Conservation (phyloP, 2,888 invertebrate species). For the Acrobasis consociella region DNA sequence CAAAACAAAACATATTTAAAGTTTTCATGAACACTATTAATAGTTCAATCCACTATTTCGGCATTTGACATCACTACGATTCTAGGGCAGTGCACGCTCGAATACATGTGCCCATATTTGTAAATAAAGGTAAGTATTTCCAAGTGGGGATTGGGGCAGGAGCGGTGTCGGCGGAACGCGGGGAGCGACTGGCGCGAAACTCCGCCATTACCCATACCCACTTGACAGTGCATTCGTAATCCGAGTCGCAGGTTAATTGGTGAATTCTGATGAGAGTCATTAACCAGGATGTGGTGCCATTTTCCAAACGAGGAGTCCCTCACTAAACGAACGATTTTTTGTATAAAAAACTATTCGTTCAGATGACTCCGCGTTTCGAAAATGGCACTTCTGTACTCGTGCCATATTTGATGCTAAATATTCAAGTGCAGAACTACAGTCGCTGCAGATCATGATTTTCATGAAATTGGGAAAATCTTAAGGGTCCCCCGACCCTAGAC, state of each 20-base stretch:
- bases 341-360: too few relatives aligned
- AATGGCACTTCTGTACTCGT: too few relatives aligned
- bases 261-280: neutral
- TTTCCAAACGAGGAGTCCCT: too few relatives aligned
- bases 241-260: conserved; percentile 14
- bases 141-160: neutral
- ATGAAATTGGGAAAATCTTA: too few relatives aligned
- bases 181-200: conserved; percentile 16
- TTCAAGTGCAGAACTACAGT: too few relatives aligned
- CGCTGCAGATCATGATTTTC: too few relatives aligned
- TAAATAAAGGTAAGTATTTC: conserved; percentile 10
- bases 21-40: conserved; percentile 1
- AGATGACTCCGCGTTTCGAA: too few relatives aligned
- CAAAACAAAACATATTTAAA: neutral
- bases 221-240: conserved; percentile 10
- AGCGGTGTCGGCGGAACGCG: conserved; percentile 5
- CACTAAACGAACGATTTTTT: too few relatives aligned
- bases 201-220: conserved; percentile 1
- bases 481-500: too few relatives aligned
- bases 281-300: neutral
- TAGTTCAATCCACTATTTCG: neutral
- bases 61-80: conserved; percentile 11
- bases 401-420: too few relatives aligned
- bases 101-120: conserved; percentile 17
- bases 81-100: neutral